phyloP scores from a whole-genome alignment of 2,888 invertebrate genomes.

The Drosophila imparisetae region DNA sequence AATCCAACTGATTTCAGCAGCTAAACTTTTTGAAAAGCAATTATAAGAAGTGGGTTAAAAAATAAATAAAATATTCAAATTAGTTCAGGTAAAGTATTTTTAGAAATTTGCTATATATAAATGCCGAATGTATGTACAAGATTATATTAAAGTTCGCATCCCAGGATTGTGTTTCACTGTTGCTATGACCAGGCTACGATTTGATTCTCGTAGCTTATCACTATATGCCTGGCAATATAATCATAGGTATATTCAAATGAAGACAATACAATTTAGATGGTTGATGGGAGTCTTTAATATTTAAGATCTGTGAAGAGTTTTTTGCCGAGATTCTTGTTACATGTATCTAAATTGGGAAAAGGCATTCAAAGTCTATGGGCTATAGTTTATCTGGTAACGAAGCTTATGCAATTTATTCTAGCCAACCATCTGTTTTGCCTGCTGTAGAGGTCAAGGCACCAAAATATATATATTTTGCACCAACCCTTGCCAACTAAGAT shows the following conservation, averaged over 20 bases:
- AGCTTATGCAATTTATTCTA: neutral
- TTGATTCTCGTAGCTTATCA: neutral
- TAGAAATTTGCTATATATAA: neutral
- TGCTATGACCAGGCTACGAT: neutral
- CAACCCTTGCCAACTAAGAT: constrained; percentile 29
- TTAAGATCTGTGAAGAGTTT: neutral
- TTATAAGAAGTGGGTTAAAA: neutral
- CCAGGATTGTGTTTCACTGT: neutral
- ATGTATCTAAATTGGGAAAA: neutral
- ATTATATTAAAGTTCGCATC: neutral
- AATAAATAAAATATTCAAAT: neutral
- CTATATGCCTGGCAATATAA: neutral
- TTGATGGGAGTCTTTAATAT: neutral
- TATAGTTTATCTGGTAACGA: neutral
- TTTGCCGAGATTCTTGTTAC: neutral
- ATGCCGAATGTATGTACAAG: too few relatives aligned
- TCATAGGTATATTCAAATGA: neutral
- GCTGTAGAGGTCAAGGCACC: constrained; percentile 8
- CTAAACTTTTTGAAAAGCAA: neutral
- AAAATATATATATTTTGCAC: neutral
- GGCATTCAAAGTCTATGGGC: neutral
- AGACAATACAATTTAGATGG: neutral
- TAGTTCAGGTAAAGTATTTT: neutral
- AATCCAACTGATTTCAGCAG: neutral
- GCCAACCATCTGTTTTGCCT: neutral